A percentile compares a stretch with the other conserved stretches of the same genome.
These are phyloP conservation scores for Musca domestica DNA, from an alignment of 1,140 invertebrate genomes.

Conservation along the genomic window DNA sequence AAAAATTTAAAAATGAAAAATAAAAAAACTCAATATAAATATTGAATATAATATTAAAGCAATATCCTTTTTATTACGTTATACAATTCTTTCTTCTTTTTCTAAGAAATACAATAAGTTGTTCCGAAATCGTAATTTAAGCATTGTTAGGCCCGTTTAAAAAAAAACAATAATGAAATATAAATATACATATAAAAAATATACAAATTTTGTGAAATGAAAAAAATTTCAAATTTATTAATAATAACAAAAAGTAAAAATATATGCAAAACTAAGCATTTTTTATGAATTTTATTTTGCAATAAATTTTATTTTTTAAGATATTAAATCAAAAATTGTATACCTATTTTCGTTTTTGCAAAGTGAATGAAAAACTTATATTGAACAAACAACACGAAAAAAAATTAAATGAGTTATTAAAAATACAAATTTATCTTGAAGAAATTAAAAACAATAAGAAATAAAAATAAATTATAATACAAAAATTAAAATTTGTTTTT, in stretches of 20 bases:
- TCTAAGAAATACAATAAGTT: not conserved
- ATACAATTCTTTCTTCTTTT: not conserved
- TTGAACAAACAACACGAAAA: not conserved
- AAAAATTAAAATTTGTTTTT: slow-evolving; percentile 3
- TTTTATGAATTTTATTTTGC: slow-evolving; percentile 14
- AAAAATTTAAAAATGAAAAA: slow-evolving; percentile 25
- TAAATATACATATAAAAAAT: not conserved
- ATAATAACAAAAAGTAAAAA: too few relatives aligned
- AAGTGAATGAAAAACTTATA: too few relatives aligned
- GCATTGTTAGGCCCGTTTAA: slow-evolving; percentile 12
- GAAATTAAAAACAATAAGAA: not conserved
- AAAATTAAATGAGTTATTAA: not conserved
- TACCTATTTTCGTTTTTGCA: not conserved
- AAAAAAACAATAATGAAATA: slow-evolving; percentile 8
- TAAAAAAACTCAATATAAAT: not conserved
- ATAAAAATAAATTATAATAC: slow-evolving; percentile 14
- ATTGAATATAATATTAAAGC: not conserved
- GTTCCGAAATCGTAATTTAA: slow-evolving; percentile 6
- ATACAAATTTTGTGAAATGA: slow-evolving; percentile 1
- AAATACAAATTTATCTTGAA: not conserved
- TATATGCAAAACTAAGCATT: not conserved
- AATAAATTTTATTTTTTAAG: not conserved
- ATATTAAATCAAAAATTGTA: not conserved
- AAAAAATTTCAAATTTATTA: not conserved
- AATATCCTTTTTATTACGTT: slow-evolving; percentile 15